Evolutionary conservation across 1,140 invertebrate species (phyloP), one percentile per base, ranked within the genome.

Genomic region (Galleria mellonella): DNA sequence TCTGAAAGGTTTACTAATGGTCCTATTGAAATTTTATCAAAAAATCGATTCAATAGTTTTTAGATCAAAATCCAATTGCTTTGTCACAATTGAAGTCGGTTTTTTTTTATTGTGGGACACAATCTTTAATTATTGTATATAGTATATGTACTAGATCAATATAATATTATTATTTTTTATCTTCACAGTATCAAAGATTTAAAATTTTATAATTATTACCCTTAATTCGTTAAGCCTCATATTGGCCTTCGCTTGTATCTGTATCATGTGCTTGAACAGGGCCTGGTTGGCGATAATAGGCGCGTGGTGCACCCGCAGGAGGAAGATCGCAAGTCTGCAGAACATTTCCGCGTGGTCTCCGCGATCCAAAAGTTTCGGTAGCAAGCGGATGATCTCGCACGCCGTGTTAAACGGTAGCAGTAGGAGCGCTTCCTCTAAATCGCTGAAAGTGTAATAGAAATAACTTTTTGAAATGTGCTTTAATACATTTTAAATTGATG

Each of bases 351-450:
- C 84, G 39, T 94, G 89, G 58, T 92, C 89, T 15, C 88, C 89
- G 52, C 90, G 87, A 12, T 89, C 83, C 0, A 96, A 83, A 14
- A 97, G 76, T 1, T 81, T 73, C 0, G 92, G 90, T 31, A 98
- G 69, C 53, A 92, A 85, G 47, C 91, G 79, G 0, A 99, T 86
- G 37, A 99, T 88, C 35, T 96, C 90, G 58, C 92, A 92, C 0
- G 96, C 94, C 41, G 91, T 89, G 14, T 91, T 89, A 67, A 97
- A 96, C 11, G 97, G 95, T 14, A 99, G 81, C 6, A 97, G 83
- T 0, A 98, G 69, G 1, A 99, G 83, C 0, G 95, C 90, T 84
- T 98, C 95, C 79, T 98, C 96, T 32, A 99, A 82, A 72, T 98
- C 96, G 77, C 96, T 96, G 70, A 17, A 15, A n/a, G 14, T 23